phyloP scores from a whole-genome alignment of 2,113 vertebrate genomes.

The Lampris incognitus region DNA sequence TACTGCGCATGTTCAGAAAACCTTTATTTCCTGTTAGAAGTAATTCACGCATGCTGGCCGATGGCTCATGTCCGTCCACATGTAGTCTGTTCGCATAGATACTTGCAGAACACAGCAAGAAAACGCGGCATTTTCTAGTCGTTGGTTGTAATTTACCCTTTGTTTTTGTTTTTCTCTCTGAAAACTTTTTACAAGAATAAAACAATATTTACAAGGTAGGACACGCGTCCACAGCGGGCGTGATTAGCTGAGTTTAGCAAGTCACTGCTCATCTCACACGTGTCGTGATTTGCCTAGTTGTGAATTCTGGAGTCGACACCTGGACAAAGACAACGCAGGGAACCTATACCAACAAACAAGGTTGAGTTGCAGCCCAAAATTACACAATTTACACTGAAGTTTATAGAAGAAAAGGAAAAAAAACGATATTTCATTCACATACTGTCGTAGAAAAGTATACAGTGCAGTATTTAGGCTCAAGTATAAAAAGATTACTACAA shows the following conservation, averaged over 20 bases:
- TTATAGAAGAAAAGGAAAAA: slow-evolving; percentile 53
- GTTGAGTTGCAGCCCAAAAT: slow-evolving; percentile 32
- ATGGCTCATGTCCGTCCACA: no score
- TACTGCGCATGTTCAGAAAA: no score
- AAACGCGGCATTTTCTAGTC: no score
- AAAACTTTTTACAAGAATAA: slow-evolving; percentile 90
- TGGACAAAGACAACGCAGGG: no score
- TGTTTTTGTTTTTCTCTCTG: slow-evolving; percentile 20
- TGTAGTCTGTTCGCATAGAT: no score
- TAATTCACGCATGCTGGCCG: no score
- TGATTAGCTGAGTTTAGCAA: slow-evolving; percentile 29
- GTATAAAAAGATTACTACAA: slow-evolving; percentile 59
- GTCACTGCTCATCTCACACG: slow-evolving; percentile 22
- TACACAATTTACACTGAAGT: slow-evolving; percentile 37
- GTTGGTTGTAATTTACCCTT: slow-evolving; percentile 37
- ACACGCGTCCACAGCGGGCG: slow-evolving; percentile 74
- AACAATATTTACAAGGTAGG: slow-evolving; percentile 94
- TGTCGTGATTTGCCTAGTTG: no score
- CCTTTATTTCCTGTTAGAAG: no score
- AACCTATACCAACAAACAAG: slow-evolving; percentile 1
- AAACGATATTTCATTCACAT: slow-evolving; percentile 82
- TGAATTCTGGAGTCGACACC: no score
- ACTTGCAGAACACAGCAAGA: no score
- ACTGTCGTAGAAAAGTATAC: slow-evolving; percentile 60
- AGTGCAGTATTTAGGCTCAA: slow-evolving; percentile 61